phyloP scores from a whole-genome alignment of 2,888 invertebrate genomes.

The Nephrotoma flavescens region DNA sequence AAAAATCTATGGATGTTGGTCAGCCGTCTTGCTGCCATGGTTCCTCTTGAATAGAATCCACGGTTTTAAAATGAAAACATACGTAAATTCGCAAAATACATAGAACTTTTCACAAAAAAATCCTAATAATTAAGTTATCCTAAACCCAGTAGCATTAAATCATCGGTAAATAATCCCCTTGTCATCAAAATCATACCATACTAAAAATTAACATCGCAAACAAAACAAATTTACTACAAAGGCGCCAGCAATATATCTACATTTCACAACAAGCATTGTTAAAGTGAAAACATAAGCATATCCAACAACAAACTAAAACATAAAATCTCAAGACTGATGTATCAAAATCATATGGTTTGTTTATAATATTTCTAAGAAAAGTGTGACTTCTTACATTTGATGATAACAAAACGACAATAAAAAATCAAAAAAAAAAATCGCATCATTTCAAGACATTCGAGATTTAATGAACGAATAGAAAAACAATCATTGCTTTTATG shows the following conservation, averaged over 20 bases:
- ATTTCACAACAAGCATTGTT: neutral
- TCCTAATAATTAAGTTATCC: too few species aligned
- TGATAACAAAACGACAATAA: neutral
- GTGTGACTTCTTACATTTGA: neutral
- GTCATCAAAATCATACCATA: neutral
- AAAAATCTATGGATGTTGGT: too few species aligned
- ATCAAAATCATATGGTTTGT: neutral
- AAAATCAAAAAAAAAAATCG: neutral
- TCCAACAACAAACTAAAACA: neutral
- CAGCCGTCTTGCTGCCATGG: too few species aligned
- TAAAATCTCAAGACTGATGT: neutral
- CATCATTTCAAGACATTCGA: neutral
- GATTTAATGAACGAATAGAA: neutral
- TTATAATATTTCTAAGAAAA: neutral
- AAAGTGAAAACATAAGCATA: neutral
- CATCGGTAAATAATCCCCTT: neutral
- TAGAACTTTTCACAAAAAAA: too few species aligned
- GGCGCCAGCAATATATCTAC: neutral
- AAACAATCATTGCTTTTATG: neutral
- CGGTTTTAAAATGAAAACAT: too few species aligned
- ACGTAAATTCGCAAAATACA: too few species aligned
- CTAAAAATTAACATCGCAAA: neutral
- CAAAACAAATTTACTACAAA: neutral
- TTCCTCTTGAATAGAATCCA: too few species aligned
- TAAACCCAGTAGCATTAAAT: neutral